Evolutionary conservation across 2,113 vertebrate genomes (phyloP).

Genomic region (Pelusios castaneus): DNA sequence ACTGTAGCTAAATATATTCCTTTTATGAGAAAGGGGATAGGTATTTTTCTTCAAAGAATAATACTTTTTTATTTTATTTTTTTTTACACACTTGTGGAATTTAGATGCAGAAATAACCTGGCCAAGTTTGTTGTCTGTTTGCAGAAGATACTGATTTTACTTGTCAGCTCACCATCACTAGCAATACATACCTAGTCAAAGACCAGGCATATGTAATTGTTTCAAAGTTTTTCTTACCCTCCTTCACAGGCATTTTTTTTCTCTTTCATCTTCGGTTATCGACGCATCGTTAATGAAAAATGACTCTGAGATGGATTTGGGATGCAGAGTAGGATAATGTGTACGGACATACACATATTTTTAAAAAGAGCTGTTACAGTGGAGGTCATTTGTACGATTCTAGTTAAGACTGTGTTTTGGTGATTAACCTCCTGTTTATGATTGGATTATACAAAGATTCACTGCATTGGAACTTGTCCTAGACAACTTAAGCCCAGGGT

Average conservation of each 20-base stretch:
- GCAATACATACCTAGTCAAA: accelerated
- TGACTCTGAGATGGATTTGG: accelerated
- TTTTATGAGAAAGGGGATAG: accelerated
- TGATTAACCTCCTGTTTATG: background rate
- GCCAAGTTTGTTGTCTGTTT: accelerated
- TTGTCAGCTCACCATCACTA: background rate
- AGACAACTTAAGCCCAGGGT: accelerated
- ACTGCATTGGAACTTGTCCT: accelerated
- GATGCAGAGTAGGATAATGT: accelerated
- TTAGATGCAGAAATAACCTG: background rate
- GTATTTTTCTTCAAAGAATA: background rate
- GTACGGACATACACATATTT: accelerated
- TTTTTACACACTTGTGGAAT: accelerated
- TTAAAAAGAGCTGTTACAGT: accelerated
- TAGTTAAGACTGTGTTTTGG: background rate
- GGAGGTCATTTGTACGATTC: background rate
- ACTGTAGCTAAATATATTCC: background rate
- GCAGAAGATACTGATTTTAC: accelerated
- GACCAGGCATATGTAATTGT: accelerated
- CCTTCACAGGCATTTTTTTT: accelerated
- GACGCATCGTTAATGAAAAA: accelerated
- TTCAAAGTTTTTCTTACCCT: background rate
- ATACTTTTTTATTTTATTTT: too few relatives aligned
- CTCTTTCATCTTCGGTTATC: background rate
- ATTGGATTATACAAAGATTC: background rate